Evolutionary conservation across 2,888 invertebrate genomes (phyloP), one percentile per base, ranked within the genome.

Genomic region (Zeuzera pyrina): DNA sequence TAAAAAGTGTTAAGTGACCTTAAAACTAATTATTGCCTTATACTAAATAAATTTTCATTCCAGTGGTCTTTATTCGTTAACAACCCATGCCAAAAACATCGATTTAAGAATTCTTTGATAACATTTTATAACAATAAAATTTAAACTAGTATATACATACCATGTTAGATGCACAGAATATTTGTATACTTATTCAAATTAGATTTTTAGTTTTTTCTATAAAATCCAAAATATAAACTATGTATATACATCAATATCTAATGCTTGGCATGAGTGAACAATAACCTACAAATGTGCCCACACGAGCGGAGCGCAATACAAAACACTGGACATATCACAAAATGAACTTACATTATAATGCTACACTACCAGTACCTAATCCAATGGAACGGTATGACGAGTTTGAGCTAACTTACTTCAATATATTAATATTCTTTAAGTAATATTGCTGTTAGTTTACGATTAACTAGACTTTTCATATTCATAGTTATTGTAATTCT

Each of bases 301-400:
- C 28, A 15, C 15, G n/a, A 15, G 28, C 14, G 28, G n/a, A 15
- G 41, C 42, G 45, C 49, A 38, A 8, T 21, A 5, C 48, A 46
- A 32, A 46, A 70, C 76, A 79, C 79, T 83, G 83, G 83, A 81
- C 78, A 66, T 83, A 83, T 83, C 83, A 83, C 83, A 83, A 73
- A 19, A 61, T 64, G 61, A n/a, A 52, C 72, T 77, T 78, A 76
- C 50, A 64, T 2, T 26, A 54, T 66, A 70, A 70, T 53, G 55
- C 63, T 65, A 71, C n/a, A n/a, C 73, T 78, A 79, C 69, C n/a
- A n/a, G 61, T 71, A 74, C 74, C 74, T 79, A 70, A 73, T 67
- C 67, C 70, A 76, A 78, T 79, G 79, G 81, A 81, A 79, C 83
- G 79, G 79, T 73, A 70, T 64, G 45, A 67, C 69, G 71, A 78